Percentiles rank a stretch among this genome's conserved stretches.
Evolutionary conservation across 2,888 invertebrate species (phyloP).

Genomic region (Stramonita haemastoma): DNA sequence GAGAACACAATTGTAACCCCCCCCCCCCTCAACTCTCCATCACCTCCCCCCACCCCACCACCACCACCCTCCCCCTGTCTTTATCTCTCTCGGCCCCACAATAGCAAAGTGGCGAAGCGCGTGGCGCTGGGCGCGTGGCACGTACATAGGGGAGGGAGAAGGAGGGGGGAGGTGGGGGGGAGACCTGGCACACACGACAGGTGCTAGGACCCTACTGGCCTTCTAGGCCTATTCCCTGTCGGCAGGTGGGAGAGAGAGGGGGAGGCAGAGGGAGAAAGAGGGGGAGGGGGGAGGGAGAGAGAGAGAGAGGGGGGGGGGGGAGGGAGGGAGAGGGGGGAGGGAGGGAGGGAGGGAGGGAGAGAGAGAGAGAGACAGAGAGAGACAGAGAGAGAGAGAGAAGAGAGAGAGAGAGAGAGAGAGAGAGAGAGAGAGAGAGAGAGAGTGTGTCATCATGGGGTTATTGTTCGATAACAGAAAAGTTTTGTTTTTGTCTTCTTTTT

Average conservation of each 20-base stretch:
- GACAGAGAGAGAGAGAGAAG: background rate
- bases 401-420: background rate
- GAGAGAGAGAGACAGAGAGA: background rate
- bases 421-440: background rate
- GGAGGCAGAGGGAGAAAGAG: background rate
- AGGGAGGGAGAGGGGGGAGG: background rate
- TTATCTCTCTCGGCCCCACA: background rate
- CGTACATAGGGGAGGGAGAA: constrained; percentile 2
- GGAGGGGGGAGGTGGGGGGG: too few relatives aligned
- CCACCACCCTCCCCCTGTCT: background rate
- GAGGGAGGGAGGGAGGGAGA: background rate
- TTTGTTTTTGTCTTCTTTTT: too few relatives aligned
- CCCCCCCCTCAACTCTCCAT: too few relatives aligned
- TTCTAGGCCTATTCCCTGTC: too few relatives aligned
- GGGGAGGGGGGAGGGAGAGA: background rate
- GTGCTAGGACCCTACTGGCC: background rate
- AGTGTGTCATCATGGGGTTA: background rate
- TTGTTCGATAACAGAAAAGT: too few relatives aligned
- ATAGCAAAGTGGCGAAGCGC: constrained; percentile 4
- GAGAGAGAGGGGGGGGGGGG: background rate
- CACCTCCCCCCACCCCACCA: too few relatives aligned
- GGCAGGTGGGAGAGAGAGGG: background rate
- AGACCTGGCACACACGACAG: constrained; percentile 21
- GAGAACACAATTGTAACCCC: too few relatives aligned
- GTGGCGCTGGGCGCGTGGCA: constrained; percentile 35